Evolutionary conservation across 64 coral and sea anemone species (phyloP).

Genomic region (Stylophora pistillata): DNA sequence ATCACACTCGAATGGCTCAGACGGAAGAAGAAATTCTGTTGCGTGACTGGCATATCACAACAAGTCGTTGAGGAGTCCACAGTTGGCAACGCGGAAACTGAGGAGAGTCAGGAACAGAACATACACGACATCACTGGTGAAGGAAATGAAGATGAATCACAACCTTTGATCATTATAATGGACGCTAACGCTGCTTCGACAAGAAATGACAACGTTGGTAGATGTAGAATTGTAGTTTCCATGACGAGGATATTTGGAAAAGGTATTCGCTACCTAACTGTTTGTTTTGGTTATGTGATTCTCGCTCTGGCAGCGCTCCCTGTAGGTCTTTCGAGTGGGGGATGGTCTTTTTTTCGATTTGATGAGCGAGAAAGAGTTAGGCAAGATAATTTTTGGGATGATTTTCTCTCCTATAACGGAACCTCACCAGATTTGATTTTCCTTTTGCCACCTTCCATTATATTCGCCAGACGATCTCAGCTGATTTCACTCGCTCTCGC

Average conservation of each 20-base stretch:
- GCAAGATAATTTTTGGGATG: not conserved
- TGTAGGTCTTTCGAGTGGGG: not conserved
- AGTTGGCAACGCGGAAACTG: not conserved
- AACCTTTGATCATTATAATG: not conserved
- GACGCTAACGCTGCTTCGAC: not conserved
- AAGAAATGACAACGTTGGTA: not conserved
- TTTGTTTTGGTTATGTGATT: not conserved
- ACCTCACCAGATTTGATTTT: too few relatives aligned
- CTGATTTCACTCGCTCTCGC: not conserved
- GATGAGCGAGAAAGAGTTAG: not conserved
- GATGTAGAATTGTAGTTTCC: not conserved
- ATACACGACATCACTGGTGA: too few relatives aligned
- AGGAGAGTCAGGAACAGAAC: not conserved
- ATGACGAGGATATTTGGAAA: not conserved
- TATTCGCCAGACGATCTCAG: too few relatives aligned
- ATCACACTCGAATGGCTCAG: not conserved
- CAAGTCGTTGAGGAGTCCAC: not conserved
- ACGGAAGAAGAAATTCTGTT: not conserved
- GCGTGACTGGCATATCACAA: not conserved
- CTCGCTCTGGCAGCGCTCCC: not conserved
- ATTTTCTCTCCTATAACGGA: too few relatives aligned
- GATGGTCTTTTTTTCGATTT: slow-evolving; percentile 4
- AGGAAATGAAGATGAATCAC: not conserved
- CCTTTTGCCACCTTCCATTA: too few relatives aligned
- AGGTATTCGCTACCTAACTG: not conserved